phyloP scores from a whole-genome alignment of 1,140 invertebrate species.

The Amyelois transitella region DNA sequence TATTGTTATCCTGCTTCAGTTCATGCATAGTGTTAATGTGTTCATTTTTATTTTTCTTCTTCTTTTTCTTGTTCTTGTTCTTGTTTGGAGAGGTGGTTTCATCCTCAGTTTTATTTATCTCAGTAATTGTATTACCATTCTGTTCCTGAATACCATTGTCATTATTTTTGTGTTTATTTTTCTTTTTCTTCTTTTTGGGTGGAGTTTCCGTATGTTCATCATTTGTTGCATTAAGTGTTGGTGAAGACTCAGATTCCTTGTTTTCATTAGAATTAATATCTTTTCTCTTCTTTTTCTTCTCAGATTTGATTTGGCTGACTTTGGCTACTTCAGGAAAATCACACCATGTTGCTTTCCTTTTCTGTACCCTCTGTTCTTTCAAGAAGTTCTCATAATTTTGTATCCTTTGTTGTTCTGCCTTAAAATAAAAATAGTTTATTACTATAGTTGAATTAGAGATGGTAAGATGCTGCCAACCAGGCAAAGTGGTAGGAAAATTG shows the following conservation, averaged over 20 bases:
- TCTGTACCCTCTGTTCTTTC: slow-evolving; percentile 68
- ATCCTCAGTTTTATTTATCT: slow-evolving; percentile 4
- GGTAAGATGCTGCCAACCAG: no score
- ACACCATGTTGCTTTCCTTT: slow-evolving; percentile 71
- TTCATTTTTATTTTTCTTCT: slow-evolving; percentile 5
- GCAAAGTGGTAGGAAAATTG: no score
- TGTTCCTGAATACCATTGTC: slow-evolving; percentile 7
- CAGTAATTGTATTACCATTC: not conserved
- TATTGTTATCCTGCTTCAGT: not conserved
- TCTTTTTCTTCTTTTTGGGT: slow-evolving; percentile 23
- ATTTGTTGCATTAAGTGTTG: slow-evolving; percentile 1
- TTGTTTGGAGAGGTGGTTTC: slow-evolving; percentile 27
- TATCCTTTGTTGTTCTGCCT: slow-evolving; percentile 69
- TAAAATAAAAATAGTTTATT: slow-evolving; percentile 17
- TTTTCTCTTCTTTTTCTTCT: slow-evolving; percentile 23
- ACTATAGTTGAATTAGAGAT: no score
- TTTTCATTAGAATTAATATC: slow-evolving; percentile 7
- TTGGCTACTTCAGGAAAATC: slow-evolving; percentile 69
- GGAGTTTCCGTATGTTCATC: slow-evolving; percentile 18
- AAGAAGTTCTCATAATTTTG: slow-evolving; percentile 75
- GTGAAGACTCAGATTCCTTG: not conserved
- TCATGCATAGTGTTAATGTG: not conserved
- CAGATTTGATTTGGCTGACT: slow-evolving; percentile 13
- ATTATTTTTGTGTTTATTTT: slow-evolving; percentile 12
- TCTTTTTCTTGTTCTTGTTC: slow-evolving; percentile 33